Evolutionary conservation across 2,797 vertebrate genomes (phyloP).

Genomic region (Rhinophrynus dorsalis): DNA sequence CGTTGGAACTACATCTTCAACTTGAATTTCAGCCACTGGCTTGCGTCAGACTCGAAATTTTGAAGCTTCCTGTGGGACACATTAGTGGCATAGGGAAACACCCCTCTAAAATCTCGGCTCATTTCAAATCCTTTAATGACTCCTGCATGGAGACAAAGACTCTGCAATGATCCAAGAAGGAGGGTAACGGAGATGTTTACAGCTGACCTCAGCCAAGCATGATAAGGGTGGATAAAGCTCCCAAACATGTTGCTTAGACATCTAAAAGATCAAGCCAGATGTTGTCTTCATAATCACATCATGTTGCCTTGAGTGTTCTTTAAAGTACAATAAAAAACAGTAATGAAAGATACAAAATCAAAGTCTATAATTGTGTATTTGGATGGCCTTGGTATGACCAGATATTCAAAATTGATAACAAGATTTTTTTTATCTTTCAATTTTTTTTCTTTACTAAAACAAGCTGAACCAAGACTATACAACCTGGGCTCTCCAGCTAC

Average conservation of each 20-base stretch:
- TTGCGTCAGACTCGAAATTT: neutral
- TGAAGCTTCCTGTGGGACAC: neutral
- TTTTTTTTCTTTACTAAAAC: no score
- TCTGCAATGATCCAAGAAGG: neutral
- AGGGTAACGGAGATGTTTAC: neutral
- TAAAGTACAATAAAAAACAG: no score
- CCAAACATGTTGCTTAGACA: neutral
- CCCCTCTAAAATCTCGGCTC: neutral
- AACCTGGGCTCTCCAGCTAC: no score
- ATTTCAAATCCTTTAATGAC: no score
- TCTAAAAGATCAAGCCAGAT: neutral
- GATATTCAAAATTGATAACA: no score
- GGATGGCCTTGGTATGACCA: no score
- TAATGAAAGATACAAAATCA: no score
- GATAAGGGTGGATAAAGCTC: neutral
- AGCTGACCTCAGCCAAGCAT: neutral
- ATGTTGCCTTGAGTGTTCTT: neutral
- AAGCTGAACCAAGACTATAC: no score
- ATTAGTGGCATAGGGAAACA: neutral
- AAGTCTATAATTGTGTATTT: no score
- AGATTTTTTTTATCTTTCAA: no score
- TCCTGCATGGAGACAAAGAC: neutral
- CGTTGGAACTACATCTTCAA: conserved; percentile 1
- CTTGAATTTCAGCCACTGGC: neutral
- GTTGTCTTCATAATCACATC: neutral